These are phyloP conservation scores for Heliconius congener DNA, from an alignment of 1,140 invertebrate genomes.

Conservation along the genomic window DNA sequence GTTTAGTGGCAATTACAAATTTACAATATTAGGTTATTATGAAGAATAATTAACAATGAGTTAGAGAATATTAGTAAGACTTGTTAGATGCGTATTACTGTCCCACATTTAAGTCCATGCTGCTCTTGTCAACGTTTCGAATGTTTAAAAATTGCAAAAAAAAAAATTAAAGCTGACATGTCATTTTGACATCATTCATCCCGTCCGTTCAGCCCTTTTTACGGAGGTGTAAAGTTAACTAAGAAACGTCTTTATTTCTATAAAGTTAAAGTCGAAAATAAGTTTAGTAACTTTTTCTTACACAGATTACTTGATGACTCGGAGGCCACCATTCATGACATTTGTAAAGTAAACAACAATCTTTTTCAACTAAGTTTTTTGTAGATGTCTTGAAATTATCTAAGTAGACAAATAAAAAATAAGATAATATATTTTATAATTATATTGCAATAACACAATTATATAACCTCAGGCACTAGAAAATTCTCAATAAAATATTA, in stretches of 20 bases:
- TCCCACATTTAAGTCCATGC: slow-evolving; percentile 19
- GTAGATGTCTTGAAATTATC: background rate
- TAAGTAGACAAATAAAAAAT: background rate
- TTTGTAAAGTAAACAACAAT: slow-evolving; percentile 73
- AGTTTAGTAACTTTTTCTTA: slow-evolving; percentile 54
- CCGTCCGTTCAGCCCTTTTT: slow-evolving; percentile 67
- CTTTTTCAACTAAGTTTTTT: slow-evolving; percentile 54
- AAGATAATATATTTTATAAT: background rate
- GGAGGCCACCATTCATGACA: slow-evolving; percentile 73
- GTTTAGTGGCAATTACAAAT: background rate
- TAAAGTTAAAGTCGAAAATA: slow-evolving; percentile 29
- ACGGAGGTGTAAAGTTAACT: slow-evolving; percentile 28
- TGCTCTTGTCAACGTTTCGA: slow-evolving; percentile 27
- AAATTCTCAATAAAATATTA: no score
- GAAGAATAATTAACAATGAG: background rate
- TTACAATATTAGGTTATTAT: background rate
- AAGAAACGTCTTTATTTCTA: slow-evolving; percentile 19
- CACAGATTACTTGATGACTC: slow-evolving; percentile 74
- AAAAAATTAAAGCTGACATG: slow-evolving; percentile 67
- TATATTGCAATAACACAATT: background rate
- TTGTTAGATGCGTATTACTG: background rate
- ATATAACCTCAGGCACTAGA: no score
- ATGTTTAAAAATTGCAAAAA: slow-evolving; percentile 60
- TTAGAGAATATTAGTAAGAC: background rate
- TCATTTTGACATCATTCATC: slow-evolving; percentile 79